Percentiles rank a stretch among this genome's conserved stretches.
Conservation (phyloP, 2,113 vertebrate genomes). For the Aphelocoma coerulescens region DNA sequence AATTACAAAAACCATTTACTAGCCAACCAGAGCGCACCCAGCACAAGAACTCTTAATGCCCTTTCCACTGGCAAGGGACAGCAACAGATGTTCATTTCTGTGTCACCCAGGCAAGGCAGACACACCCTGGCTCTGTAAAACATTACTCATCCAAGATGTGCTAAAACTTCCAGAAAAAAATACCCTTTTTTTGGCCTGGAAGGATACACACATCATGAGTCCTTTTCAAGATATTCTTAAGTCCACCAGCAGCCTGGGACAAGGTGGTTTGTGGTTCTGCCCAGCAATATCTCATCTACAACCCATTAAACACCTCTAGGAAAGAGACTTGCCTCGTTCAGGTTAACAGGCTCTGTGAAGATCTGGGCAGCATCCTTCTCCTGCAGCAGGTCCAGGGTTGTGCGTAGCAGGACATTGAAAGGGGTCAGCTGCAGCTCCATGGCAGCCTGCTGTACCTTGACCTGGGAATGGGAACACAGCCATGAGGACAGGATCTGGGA, state of each 20-base stretch:
- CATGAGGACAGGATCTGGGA: not conserved
- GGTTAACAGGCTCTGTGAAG: slow-evolving; percentile 88
- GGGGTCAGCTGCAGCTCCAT: slow-evolving; percentile 93
- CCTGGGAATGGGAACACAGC: slow-evolving; percentile 62
- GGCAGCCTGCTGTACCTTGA: slow-evolving; percentile 91
- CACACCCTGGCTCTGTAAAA: not conserved
- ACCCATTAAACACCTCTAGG: not conserved
- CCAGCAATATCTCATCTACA: not conserved
- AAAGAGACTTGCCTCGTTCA: slow-evolving; percentile 85
- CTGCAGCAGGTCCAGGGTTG: slow-evolving; percentile 91
- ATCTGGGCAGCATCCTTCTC: slow-evolving; percentile 93
- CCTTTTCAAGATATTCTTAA: not conserved
- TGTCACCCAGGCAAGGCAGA: not conserved
- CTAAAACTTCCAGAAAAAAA: not conserved
- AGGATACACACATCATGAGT: not conserved
- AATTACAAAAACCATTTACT: slow-evolving; percentile 85
- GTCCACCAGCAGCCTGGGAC: not conserved
- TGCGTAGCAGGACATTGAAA: slow-evolving; percentile 86
- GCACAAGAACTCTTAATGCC: slow-evolving; percentile 55
- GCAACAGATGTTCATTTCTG: not conserved
- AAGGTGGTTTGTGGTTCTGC: not conserved
- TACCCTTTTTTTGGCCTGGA: not conserved
- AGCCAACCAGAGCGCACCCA: slow-evolving; percentile 74
- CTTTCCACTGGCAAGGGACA: slow-evolving; percentile 26
- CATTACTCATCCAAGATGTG: not conserved